A percentile compares a stretch with the other conserved stretches of the same genome.
phyloP scores from a whole-genome alignment of 2,888 invertebrate genomes.

The Clunio marinus region DNA sequence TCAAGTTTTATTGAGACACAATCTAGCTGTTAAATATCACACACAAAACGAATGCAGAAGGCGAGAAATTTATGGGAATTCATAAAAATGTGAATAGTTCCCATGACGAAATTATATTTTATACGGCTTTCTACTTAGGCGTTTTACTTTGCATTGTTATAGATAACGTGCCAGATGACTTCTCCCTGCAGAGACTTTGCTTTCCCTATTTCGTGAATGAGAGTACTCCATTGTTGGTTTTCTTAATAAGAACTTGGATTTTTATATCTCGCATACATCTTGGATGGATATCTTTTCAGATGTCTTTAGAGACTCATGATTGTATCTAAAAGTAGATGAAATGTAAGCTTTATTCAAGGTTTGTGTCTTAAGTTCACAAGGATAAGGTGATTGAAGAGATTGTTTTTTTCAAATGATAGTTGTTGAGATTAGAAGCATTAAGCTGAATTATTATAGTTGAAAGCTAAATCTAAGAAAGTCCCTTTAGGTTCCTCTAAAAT shows the following conservation, averaged over 20 bases:
- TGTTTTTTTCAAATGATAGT: too few relatives aligned
- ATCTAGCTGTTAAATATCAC: constrained; percentile 35
- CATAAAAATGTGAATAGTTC: constrained; percentile 37
- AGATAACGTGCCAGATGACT: constrained; percentile 38
- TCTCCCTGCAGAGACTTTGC: not conserved
- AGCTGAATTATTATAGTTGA: too few relatives aligned
- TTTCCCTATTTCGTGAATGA: too few relatives aligned
- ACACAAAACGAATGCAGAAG: constrained; percentile 16
- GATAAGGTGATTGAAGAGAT: too few relatives aligned
- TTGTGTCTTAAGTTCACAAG: too few relatives aligned
- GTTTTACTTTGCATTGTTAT: not conserved
- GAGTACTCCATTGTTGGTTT: too few relatives aligned
- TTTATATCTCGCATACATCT: not conserved
- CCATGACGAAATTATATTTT: constrained; percentile 36
- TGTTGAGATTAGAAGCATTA: too few relatives aligned
- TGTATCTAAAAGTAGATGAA: too few relatives aligned
- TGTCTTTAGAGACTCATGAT: constrained; percentile 14
- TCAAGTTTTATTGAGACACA: constrained; percentile 10
- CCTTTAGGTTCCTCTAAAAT: too few relatives aligned
- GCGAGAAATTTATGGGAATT: constrained; percentile 33
- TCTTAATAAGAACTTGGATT: not conserved
- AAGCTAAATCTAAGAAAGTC: too few relatives aligned
- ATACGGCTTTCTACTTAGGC: constrained; percentile 38
- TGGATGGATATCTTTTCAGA: not conserved
- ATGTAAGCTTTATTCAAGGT: too few relatives aligned